Evolutionary conservation across 2,113 vertebrate species (phyloP).

Genomic region (Gymnogyps californianus): DNA sequence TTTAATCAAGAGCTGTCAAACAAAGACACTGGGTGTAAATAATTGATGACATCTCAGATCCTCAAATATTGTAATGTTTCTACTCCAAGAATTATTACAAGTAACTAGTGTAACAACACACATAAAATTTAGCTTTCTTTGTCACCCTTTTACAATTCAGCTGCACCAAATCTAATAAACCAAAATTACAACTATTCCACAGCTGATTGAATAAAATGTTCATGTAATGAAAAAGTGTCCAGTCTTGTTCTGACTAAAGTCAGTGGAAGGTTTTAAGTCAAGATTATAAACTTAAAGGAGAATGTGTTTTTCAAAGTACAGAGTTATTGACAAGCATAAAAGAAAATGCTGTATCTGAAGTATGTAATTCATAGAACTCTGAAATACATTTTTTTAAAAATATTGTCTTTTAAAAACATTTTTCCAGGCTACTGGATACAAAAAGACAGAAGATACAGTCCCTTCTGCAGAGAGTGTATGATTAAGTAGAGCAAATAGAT

Average conservation of each 20-base stretch:
- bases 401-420: not conserved
- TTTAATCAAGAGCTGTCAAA: not conserved
- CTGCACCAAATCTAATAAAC: not conserved
- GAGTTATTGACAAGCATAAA: not conserved
- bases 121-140: not conserved
- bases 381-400: not conserved
- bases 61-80: not conserved
- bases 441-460: not conserved
- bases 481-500: not conserved
- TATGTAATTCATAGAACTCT: not conserved
- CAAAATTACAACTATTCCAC: not conserved
- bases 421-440: not conserved
- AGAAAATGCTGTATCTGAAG: not conserved
- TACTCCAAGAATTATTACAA: not conserved
- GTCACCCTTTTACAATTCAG: not conserved
- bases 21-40: not conserved
- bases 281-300: not conserved
- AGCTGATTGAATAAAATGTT: slow-evolving; percentile 1
- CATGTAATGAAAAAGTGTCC: not conserved
- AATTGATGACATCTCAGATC: not conserved
- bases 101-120: not conserved
- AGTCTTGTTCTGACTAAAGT: not conserved
- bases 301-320: not conserved
- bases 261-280: not conserved
- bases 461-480: not conserved